Percentiles rank a stretch among this genome's conserved stretches.
phyloP scores from a whole-genome alignment of 2,888 invertebrate species.

The Phania funesta region DNA sequence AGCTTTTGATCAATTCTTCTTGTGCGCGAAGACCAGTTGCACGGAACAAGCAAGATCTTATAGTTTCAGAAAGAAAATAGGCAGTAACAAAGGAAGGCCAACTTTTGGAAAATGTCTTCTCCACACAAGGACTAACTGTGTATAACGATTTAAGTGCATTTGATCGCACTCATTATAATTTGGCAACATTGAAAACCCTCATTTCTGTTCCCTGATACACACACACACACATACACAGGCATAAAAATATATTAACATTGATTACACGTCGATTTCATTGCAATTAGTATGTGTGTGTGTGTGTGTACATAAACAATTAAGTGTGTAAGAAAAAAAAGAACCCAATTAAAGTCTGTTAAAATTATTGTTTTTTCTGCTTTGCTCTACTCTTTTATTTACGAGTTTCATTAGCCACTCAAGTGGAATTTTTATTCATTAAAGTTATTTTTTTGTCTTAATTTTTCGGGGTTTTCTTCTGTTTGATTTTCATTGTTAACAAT shows the following conservation, averaged over 20 bases:
- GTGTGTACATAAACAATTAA: neutral
- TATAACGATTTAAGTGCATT: no score
- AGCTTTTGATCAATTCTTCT: no score
- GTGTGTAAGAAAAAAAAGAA: neutral
- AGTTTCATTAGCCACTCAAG: slow-evolving; percentile 16
- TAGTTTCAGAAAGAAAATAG: no score
- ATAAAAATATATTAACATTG: neutral
- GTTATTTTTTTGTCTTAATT: slow-evolving; percentile 3
- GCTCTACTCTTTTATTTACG: neutral
- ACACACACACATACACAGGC: neutral
- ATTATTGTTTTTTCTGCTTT: neutral
- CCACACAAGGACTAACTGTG: no score
- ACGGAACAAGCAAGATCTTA: no score
- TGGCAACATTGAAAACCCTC: no score
- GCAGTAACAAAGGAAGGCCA: no score
- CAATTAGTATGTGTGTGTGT: neutral
- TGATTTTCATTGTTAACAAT: slow-evolving; percentile 27
- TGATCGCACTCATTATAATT: no score
- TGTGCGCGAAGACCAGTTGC: no score
- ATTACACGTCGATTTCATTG: neutral
- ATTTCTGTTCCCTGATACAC: no score
- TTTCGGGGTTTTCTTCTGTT: neutral
- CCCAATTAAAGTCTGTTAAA: slow-evolving; percentile 1
- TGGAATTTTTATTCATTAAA: slow-evolving; percentile 36
- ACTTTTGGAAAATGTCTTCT: no score